Evolutionary conservation across 2,113 vertebrate species (phyloP).

Genomic region (Orientallactaga bullata): DNA sequence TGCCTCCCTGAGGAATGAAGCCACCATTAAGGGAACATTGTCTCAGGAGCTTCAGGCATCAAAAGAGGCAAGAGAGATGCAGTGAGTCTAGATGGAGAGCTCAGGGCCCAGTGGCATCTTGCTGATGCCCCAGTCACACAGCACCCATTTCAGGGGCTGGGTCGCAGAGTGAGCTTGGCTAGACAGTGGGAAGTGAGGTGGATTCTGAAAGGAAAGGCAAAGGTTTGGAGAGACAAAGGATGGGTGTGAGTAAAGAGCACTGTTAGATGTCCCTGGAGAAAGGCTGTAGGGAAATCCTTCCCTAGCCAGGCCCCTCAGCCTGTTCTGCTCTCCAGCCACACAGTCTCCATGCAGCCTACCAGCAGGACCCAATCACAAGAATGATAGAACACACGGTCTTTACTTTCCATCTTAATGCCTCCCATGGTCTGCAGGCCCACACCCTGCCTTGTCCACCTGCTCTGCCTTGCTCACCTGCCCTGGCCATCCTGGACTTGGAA

Average conservation of each 20-base stretch:
- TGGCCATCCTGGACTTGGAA: background rate
- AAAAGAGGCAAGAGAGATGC: fast-evolving
- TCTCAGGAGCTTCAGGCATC: background rate
- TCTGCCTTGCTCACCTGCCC: fast-evolving
- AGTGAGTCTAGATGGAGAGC: too few species aligned
- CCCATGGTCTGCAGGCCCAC: background rate
- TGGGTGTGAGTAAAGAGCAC: fast-evolving
- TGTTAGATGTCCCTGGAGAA: background rate
- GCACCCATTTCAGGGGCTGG: fast-evolving
- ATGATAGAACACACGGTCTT: background rate
- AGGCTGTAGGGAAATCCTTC: background rate
- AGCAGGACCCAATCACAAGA: background rate
- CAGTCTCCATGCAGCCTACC: background rate
- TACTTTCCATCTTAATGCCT: fast-evolving
- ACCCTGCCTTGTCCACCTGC: background rate
- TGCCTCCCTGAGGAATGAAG: constrained; percentile 16
- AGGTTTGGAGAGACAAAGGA: too few species aligned
- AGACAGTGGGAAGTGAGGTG: background rate
- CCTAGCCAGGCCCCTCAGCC: fast-evolving
- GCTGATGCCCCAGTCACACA: fast-evolving
- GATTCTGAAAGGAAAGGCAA: background rate
- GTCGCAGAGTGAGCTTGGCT: background rate
- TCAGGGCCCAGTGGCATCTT: fast-evolving
- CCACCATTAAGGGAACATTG: background rate
- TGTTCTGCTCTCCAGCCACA: background rate